Conservation (phyloP, 2,888 invertebrate genomes). For the Brachylomia viminalis region DNA sequence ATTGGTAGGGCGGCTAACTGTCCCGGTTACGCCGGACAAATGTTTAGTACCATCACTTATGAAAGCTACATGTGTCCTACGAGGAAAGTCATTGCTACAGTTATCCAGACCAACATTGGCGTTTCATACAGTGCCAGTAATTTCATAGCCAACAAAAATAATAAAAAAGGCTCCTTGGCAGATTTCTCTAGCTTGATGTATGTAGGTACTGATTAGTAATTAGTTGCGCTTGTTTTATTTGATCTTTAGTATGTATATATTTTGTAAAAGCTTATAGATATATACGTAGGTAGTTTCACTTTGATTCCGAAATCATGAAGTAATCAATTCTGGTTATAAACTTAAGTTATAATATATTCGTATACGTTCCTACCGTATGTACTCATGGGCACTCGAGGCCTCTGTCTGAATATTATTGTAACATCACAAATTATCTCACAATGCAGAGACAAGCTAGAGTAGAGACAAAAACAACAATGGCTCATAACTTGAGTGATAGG, state of each 20-base stretch:
- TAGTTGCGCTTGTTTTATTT: neutral
- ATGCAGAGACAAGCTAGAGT: constrained; percentile 67
- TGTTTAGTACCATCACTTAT: neutral
- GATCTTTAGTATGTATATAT: neutral
- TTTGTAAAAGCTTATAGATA: neutral
- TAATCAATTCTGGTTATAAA: constrained; percentile 34
- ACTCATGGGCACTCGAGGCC: constrained; percentile 49
- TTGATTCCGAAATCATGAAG: constrained; percentile 26
- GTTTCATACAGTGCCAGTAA: neutral
- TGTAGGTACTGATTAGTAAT: neutral
- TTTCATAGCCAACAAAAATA: neutral
- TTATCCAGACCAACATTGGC: neutral
- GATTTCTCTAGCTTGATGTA: neutral
- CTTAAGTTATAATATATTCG: constrained; percentile 33
- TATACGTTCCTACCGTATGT: constrained; percentile 54
- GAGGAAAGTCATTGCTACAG: neutral
- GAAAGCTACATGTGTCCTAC: neutral
- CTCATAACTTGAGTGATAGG: constrained; percentile 70
- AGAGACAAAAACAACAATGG: constrained; percentile 81
- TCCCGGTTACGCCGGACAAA: neutral
- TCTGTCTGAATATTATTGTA: constrained; percentile 68
- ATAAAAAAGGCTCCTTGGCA: neutral
- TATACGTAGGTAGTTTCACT: neutral
- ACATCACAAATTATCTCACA: constrained; percentile 76
- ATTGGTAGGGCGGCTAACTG: neutral